These are phyloP conservation scores for Cryptotermes secundus DNA, from an alignment of 1,140 invertebrate species.

Conservation along the genomic window DNA sequence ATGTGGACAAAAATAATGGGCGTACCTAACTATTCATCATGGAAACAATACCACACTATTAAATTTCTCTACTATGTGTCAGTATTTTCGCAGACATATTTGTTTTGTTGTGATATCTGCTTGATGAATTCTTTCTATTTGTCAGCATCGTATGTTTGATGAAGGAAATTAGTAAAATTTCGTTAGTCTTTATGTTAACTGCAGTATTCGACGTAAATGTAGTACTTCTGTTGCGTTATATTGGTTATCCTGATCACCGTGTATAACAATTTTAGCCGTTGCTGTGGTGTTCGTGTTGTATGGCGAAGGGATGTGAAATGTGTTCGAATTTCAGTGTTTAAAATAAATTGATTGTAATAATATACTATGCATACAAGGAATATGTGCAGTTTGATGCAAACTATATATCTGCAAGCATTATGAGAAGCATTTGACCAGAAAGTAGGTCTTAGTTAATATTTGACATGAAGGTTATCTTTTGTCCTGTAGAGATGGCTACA, in stretches of 20 bases:
- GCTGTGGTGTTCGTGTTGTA: background rate
- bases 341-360: background rate
- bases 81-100: background rate
- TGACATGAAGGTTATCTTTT: slow-evolving; percentile 19
- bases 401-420: background rate
- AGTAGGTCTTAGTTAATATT: slow-evolving; percentile 17
- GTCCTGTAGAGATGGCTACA: slow-evolving; percentile 13
- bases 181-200: background rate
- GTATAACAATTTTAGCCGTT: background rate
- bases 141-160: background rate
- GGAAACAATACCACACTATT: background rate
- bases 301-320: background rate
- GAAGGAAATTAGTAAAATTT: background rate
- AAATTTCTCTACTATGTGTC: background rate
- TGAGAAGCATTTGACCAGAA: background rate
- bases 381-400: background rate
- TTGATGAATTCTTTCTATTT: background rate
- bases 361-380: background rate
- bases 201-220: background rate
- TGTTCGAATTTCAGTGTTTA: background rate
- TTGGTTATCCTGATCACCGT: background rate
- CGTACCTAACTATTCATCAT: background rate
- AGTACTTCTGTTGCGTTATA: background rate
- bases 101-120: background rate
- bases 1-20: too few relatives aligned